Conservation (phyloP, 2,113 vertebrate species). For the Psephotus haematonotus region DNA sequence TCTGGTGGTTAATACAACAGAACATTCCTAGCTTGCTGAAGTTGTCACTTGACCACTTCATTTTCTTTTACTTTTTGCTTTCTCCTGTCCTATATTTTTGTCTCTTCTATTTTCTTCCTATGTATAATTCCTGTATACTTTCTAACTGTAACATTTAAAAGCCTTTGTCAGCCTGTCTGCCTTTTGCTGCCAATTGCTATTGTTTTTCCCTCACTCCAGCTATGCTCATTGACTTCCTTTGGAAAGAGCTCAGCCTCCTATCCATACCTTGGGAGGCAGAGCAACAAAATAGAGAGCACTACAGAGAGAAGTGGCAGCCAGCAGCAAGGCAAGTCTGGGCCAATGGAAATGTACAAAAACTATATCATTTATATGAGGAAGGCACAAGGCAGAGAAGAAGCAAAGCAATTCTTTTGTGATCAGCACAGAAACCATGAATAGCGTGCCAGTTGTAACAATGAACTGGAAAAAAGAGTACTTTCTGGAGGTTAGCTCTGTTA, state of each 20-base stretch:
- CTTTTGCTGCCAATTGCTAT: neutral
- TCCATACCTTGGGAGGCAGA: neutral
- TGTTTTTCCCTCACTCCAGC: neutral
- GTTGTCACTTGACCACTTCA: constrained; percentile 45
- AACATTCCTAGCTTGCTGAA: neutral
- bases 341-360: neutral
- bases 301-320: neutral
- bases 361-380: neutral
- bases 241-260: constrained; percentile 7
- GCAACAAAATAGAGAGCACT: neutral
- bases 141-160: constrained; percentile 7
- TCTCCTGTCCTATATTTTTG: neutral
- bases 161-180: neutral
- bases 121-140: neutral
- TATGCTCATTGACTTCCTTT: neutral
- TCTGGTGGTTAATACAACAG: neutral
- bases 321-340: neutral
- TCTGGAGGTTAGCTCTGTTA: constrained; percentile 8
- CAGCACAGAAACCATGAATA: neutral
- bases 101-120: neutral
- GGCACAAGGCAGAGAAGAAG: neutral
- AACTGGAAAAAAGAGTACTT: neutral
- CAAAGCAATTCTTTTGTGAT: constrained; percentile 10
- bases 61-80: constrained; percentile 2
- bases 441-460: neutral